A percentile compares a stretch with the other conserved stretches of the same genome.
Evolutionary conservation across 2,113 vertebrate species (phyloP).

Genomic region (Cavia aperea): DNA sequence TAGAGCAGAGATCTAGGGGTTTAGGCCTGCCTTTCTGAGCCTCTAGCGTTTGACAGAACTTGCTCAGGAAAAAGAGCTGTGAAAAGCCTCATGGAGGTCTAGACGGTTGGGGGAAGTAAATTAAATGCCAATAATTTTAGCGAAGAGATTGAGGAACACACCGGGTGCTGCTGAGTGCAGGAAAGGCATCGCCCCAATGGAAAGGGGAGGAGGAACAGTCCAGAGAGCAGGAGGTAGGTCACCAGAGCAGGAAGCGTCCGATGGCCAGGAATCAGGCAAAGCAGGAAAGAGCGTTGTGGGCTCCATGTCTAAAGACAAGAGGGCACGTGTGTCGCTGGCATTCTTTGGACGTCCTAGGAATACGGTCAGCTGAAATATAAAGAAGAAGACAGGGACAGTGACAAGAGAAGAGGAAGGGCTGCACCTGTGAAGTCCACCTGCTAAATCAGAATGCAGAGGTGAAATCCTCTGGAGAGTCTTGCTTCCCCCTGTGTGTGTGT

Average conservation of each 20-base stretch:
- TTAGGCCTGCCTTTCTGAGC: background rate
- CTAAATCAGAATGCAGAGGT: background rate
- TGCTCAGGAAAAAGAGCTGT: background rate
- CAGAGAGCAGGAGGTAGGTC: background rate
- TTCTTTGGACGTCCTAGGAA: background rate
- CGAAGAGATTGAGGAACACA: too few relatives aligned
- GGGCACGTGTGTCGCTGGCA: background rate
- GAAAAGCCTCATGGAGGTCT: background rate
- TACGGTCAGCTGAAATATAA: background rate
- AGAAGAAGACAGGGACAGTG: too few relatives aligned
- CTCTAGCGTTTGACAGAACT: background rate
- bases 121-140: background rate
- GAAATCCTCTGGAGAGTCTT: background rate
- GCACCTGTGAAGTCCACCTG: fast-evolving
- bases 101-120: background rate
- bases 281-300: fast-evolving
- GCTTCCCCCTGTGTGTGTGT: background rate
- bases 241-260: background rate
- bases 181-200: background rate
- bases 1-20: background rate
- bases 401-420: fast-evolving
- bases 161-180: background rate
- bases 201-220: background rate
- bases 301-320: background rate
- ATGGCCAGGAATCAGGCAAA: background rate